A percentile compares a stretch with the other conserved stretches of the same genome.
Evolutionary conservation across 2,113 vertebrate species (phyloP).

Genomic region (Aphelocoma coerulescens): DNA sequence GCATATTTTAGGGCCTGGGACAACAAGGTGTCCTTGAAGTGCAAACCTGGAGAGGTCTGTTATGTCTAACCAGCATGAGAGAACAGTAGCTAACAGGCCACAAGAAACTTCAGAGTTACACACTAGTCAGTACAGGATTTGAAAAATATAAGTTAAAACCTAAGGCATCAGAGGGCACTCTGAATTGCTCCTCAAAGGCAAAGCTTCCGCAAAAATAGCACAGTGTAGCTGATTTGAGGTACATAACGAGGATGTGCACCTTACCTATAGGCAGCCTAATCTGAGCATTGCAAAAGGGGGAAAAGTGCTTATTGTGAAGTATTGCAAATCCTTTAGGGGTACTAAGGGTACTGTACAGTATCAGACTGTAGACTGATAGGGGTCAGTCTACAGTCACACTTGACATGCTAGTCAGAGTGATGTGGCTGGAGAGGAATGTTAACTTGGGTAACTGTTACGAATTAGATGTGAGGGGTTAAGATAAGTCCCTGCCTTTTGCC

Average conservation of each 20-base stretch:
- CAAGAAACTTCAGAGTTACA: too few species aligned
- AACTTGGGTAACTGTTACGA: background rate
- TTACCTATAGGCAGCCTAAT: background rate
- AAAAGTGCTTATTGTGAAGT: background rate
- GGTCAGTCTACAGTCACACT: background rate
- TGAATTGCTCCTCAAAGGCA: conserved; percentile 22
- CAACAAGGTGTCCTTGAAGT: too few species aligned
- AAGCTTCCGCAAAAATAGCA: background rate
- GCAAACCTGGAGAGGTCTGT: too few species aligned
- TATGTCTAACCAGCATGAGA: too few species aligned
- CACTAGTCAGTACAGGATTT: too few species aligned
- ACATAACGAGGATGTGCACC: accelerated
- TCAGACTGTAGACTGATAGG: too few species aligned
- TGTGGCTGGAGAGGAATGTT: accelerated
- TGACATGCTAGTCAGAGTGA: accelerated
- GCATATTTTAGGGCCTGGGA: too few species aligned
- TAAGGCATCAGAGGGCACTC: background rate
- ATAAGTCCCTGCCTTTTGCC: background rate
- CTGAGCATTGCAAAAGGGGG: background rate
- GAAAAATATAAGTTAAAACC: too few species aligned
- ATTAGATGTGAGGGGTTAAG: background rate
- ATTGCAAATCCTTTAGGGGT: background rate
- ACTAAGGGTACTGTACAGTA: too few species aligned
- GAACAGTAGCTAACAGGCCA: too few species aligned
- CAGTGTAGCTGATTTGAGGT: background rate